Evolutionary conservation across 2,113 vertebrate species (phyloP), one percentile per base, ranked within the genome.

Genomic region (Micromys minutus): DNA sequence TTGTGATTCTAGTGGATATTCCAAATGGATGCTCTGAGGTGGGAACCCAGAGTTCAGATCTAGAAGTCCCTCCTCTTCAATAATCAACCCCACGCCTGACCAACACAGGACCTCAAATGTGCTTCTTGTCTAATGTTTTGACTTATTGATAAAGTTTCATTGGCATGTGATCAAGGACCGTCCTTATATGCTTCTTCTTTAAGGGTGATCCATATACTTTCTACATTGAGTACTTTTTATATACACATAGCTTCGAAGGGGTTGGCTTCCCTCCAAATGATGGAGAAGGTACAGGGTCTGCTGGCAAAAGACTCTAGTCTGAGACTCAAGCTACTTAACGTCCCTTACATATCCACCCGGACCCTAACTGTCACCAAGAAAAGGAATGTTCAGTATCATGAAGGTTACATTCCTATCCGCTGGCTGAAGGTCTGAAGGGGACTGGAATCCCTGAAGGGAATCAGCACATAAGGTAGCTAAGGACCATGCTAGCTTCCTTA

Each of bases 1-100:
- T 90, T 86, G 22, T 12, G 29, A 83, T 95, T 94, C 89, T 69
- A 77, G 72, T 67, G 83, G 84, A 95, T 90, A 72, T 59, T 94
- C 42, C 81, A 79, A 59, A 79, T 52, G 26, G 72, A 77, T 72
- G 65, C 42, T 95, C 36, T 87, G 50, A 91, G 90, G 52, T 26
- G 21, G 87, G 75, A 90, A 89, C 88, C 91, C 76, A 42, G 85
- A 81, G 85, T 55, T 86, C 29, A 77, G 69, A 24, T 55, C n/a
- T 39, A 59, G 93, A 89, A 16, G 69, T 75, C 45, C 63, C 47
- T 97, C 85, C 85, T 74, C 65, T 52, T 93, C 90, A 45, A 79
- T 92, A 88, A 85, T 63, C 42, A 84, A 87, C 86, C 50, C 39
- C 29, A 17, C n/a, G 57, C 74, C 71, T 4, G 29, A 75, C 76